A percentile compares a stretch with the other conserved stretches of the same genome.
Evolutionary conservation across 2,797 vertebrate genomes (phyloP).

Genomic region (Paedocypris micromegethes): DNA sequence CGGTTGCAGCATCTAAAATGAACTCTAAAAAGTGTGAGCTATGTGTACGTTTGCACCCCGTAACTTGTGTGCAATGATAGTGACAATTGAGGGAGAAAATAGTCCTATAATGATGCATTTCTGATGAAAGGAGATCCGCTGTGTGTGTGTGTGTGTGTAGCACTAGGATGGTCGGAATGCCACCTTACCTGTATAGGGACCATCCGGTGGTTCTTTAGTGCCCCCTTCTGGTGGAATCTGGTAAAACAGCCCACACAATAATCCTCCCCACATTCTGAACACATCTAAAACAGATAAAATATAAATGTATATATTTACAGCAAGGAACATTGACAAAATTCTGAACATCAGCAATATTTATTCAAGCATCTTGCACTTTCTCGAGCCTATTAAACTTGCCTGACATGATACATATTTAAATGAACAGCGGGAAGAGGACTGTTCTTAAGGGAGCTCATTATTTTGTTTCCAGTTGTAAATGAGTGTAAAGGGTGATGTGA

Average conservation of each 20-base stretch:
- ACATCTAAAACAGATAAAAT: conserved; percentile 63
- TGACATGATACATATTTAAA: conserved; percentile 54
- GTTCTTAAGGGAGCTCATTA: conserved; percentile 70
- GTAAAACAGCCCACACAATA: conserved; percentile 77
- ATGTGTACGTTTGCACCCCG: conserved; percentile 17
- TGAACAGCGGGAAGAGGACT: conserved; percentile 40
- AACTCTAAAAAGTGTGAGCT: conserved; percentile 15
- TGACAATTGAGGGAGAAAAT: conserved; percentile 24
- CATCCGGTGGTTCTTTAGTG: conserved; percentile 80
- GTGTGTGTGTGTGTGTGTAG: conserved; percentile 10
- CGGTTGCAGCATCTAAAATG: conserved; percentile 38
- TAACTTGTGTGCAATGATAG: conserved; percentile 44
- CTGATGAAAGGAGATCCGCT: conserved; percentile 2
- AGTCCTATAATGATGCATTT: conserved; percentile 24
- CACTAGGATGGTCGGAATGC: conserved; percentile 9
- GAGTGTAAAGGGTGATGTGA: conserved; percentile 34
- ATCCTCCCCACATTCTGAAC: conserved; percentile 75
- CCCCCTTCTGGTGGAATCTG: conserved; percentile 83
- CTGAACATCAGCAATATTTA: conserved; percentile 29
- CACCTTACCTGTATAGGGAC: conserved; percentile 70
- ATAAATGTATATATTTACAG: conserved; percentile 32
- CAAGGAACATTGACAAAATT: conserved; percentile 26
- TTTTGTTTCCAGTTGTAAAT: conserved; percentile 52
- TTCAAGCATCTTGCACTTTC: conserved; percentile 32
- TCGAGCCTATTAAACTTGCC: conserved; percentile 10